Evolutionary conservation across 2,113 vertebrate species (phyloP).

Genomic region (Pao palembangensis): DNA sequence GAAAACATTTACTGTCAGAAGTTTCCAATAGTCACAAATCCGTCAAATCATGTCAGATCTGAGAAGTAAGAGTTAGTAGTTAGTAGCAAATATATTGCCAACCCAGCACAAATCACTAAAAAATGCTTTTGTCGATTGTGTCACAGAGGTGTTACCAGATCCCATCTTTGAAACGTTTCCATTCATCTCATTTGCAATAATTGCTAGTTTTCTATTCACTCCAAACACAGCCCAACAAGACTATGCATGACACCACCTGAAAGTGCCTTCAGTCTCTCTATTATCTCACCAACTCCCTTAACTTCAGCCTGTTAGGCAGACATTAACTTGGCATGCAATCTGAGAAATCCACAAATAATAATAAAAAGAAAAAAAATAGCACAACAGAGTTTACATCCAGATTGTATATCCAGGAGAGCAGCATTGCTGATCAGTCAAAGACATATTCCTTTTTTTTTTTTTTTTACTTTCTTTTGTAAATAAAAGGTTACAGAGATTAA

Average conservation of each 20-base stretch:
- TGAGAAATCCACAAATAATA: conserved; percentile 26
- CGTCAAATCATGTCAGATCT: too few relatives aligned
- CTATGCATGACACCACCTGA: conserved; percentile 57
- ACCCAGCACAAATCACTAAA: conserved; percentile 2
- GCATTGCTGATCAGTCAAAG: conserved; percentile 10
- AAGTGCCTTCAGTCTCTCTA: conserved; percentile 34
- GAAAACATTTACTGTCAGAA: too few relatives aligned
- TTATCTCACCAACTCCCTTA: conserved; percentile 55
- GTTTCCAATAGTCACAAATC: too few relatives aligned
- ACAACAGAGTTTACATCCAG: conserved; percentile 12
- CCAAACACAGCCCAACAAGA: conserved; percentile 47
- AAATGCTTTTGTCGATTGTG: conserved; percentile 15
- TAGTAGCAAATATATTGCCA: conserved; percentile 10
- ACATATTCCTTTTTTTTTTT: conserved; percentile 15
- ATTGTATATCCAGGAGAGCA: conserved; percentile 22
- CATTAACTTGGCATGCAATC: conserved; percentile 55
- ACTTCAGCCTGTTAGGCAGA: conserved; percentile 47
- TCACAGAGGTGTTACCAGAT: conserved; percentile 1
- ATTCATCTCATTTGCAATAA: conserved; percentile 34
- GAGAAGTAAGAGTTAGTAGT: too few relatives aligned
- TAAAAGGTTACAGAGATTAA: too few relatives aligned
- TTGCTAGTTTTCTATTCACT: conserved; percentile 24
- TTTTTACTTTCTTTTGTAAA: too few relatives aligned
- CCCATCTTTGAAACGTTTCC: conserved; percentile 35
- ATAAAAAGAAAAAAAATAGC: conserved; percentile 12